phyloP scores from a whole-genome alignment of 2,888 invertebrate species.

The Osmoderma eremita region DNA sequence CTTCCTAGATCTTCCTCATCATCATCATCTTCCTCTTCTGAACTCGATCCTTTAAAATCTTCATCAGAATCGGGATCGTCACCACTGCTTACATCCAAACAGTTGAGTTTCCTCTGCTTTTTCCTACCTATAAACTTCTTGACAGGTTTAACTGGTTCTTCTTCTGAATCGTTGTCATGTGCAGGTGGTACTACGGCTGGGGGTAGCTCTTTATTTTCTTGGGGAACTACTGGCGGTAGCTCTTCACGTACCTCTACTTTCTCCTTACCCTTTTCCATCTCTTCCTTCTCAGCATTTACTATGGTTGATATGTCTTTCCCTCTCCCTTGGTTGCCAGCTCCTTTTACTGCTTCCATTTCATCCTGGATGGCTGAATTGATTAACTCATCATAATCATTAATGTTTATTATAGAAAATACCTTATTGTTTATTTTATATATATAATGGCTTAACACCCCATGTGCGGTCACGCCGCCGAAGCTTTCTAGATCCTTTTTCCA shows the following conservation, averaged over 20 bases:
- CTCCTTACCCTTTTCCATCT: slow-evolving; percentile 48
- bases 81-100: slow-evolving; percentile 69
- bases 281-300: slow-evolving; percentile 78
- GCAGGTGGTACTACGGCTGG: slow-evolving; percentile 39
- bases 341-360: slow-evolving; percentile 78
- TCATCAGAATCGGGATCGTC: slow-evolving; percentile 88
- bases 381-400: slow-evolving; percentile 94
- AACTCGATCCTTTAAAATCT: slow-evolving; percentile 86
- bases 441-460: too few species aligned
- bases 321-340: slow-evolving; percentile 82
- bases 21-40: slow-evolving; percentile 66
- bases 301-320: slow-evolving; percentile 95
- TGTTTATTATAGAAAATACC: too few species aligned
- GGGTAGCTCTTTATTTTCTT: slow-evolving; percentile 40
- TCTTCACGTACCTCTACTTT: slow-evolving; percentile 39
- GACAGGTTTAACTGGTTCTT: slow-evolving; percentile 55
- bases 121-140: slow-evolving; percentile 63
- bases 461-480: too few species aligned
- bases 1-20: slow-evolving; percentile 68
- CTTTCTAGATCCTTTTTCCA: too few species aligned
- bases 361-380: slow-evolving; percentile 92
- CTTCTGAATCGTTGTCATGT: slow-evolving; percentile 59
- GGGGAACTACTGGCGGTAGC: slow-evolving; percentile 44
- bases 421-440: too few species aligned
- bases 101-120: slow-evolving; percentile 81